A percentile compares a stretch with the other conserved stretches of the same genome.
Conservation (phyloP, 2,113 vertebrate species). For the Sebastes schlegelii region DNA sequence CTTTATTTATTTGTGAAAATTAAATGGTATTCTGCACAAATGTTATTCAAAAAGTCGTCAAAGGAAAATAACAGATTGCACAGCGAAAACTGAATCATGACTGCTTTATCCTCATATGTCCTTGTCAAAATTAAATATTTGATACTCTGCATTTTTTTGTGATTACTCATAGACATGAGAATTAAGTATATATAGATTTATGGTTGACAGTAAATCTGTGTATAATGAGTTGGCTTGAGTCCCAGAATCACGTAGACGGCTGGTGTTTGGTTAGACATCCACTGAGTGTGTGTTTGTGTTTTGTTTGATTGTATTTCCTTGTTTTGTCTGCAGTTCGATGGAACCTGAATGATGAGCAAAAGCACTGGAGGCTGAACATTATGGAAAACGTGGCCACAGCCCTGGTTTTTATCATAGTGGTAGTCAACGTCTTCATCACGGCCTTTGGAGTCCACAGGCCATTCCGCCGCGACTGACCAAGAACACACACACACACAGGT, state of each 20-base stretch:
- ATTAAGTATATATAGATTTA: constrained; percentile 39
- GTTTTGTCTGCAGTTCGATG: constrained; percentile 86
- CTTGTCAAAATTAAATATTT: constrained; percentile 15
- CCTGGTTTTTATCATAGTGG: constrained; percentile 91
- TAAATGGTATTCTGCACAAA: too few species aligned
- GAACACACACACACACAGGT: constrained; percentile 21
- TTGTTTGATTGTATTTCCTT: constrained; percentile 27
- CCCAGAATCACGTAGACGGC: constrained; percentile 37
- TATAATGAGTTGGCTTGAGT: constrained; percentile 47
- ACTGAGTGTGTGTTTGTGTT: constrained; percentile 2
- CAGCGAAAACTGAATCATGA: neutral
- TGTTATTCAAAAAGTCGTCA: neutral
- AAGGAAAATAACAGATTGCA: neutral
- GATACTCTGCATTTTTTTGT: neutral
- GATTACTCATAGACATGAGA: constrained; percentile 2
- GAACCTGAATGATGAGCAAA: constrained; percentile 91
- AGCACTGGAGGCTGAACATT: constrained; percentile 88
- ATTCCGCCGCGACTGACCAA: constrained; percentile 37
- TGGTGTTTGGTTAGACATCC: constrained; percentile 28
- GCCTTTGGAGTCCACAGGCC: constrained; percentile 92
- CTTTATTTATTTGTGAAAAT: neutral
- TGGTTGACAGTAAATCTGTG: constrained; percentile 36
- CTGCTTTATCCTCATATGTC: neutral
- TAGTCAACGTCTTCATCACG: constrained; percentile 93
- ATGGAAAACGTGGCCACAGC: constrained; percentile 90